These are phyloP conservation scores for Eustalomyia histrio DNA, from an alignment of 2,888 invertebrate species.

Conservation along the genomic window DNA sequence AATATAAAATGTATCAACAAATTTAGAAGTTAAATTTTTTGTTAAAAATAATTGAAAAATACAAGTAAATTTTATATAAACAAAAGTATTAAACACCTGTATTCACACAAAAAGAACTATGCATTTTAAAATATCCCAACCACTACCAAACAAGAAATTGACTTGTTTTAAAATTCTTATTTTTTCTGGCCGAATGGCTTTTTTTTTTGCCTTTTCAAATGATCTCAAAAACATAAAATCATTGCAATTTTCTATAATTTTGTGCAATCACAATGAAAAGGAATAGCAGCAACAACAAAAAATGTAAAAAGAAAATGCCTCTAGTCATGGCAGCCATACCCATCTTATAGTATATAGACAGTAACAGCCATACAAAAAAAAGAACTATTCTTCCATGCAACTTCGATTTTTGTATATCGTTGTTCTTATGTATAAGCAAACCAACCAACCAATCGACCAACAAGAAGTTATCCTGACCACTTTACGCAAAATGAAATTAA, in stretches of 20 bases:
- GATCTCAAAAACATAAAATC: conserved; percentile 69
- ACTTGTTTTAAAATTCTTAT: conserved; percentile 11
- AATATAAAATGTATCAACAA: too few relatives aligned
- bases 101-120: not conserved
- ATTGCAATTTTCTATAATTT: conserved; percentile 78
- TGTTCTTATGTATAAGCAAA: conserved; percentile 5
- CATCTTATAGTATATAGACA: conserved; percentile 19
- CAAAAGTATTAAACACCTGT: conserved; percentile 38
- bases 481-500: conserved; percentile 70
- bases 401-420: not conserved
- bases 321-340: conserved; percentile 61
- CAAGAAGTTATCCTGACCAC: conserved; percentile 53
- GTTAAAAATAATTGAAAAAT: not conserved
- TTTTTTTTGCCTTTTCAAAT: conserved; percentile 29
- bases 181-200: not conserved
- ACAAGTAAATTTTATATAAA: not conserved
- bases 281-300: conserved; percentile 20
- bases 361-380: conserved; percentile 30
- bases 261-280: conserved; percentile 70
- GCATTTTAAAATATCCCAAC: not conserved
- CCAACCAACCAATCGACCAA: conserved; percentile 42
- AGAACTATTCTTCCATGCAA: conserved; percentile 41
- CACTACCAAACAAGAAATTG: conserved; percentile 29
- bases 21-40: too few relatives aligned
- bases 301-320: conserved; percentile 63